These are phyloP conservation scores for Labeo catla DNA, from an alignment of 2,113 vertebrate species.

Conservation along the genomic window DNA sequence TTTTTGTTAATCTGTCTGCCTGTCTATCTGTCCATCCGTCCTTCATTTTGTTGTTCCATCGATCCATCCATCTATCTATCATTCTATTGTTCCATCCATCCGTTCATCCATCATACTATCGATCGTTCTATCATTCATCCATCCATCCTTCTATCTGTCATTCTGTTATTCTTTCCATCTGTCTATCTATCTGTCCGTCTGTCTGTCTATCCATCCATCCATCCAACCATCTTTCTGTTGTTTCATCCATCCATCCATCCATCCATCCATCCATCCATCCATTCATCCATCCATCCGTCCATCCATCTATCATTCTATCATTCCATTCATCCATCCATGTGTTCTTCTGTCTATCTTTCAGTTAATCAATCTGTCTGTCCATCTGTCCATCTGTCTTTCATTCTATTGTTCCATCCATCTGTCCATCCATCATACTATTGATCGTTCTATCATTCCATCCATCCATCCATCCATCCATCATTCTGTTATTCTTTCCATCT, in stretches of 20 bases:
- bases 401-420: too few relatives aligned
- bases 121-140: too few relatives aligned
- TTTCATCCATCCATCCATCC: not conserved
- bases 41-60: not conserved
- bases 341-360: too few relatives aligned
- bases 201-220: not conserved
- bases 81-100: too few relatives aligned
- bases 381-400: not conserved
- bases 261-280: not conserved
- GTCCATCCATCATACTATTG: not conserved
- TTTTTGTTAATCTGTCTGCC: too few relatives aligned
- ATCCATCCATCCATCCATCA: not conserved
- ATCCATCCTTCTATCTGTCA: too few relatives aligned
- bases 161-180: too few relatives aligned
- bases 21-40: not conserved
- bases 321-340: not conserved
- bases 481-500: rapidly evolving
- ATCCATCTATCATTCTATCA: not conserved
- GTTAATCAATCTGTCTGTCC: not conserved
- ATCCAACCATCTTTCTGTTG: not conserved
- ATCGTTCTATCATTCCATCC: not conserved
- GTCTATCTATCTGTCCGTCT: too few relatives aligned
- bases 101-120: too few relatives aligned
- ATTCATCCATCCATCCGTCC: not conserved
- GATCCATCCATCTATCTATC: not conserved